These are phyloP conservation scores for Pteropus rufus DNA, from an alignment of 2,797 vertebrate genomes.

Conservation along the genomic window DNA sequence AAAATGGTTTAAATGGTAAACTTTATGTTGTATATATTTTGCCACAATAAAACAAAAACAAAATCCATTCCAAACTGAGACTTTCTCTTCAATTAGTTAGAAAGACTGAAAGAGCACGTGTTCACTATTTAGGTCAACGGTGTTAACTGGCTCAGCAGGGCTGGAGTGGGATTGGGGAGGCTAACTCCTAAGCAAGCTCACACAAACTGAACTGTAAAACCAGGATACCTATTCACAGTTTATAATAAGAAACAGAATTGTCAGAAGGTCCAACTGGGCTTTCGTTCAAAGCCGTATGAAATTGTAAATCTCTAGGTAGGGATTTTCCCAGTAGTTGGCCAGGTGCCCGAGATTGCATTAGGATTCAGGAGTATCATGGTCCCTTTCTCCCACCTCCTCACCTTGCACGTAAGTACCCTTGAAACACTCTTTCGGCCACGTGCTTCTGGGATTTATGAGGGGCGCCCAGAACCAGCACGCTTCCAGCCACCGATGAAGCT, in stretches of 20 bases:
- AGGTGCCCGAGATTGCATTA: not conserved
- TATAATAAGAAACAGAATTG: not conserved
- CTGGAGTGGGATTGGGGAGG: not conserved
- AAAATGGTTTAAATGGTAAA: not conserved
- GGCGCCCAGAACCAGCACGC: accelerated
- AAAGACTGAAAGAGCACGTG: not conserved
- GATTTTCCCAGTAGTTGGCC: not conserved
- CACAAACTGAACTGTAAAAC: not conserved
- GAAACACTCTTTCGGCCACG: not conserved
- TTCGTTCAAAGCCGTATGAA: not conserved
- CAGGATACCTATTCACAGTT: not conserved
- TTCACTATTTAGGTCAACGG: not conserved
- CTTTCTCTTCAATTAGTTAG: not conserved
- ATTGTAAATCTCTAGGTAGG: not conserved
- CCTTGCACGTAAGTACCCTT: not conserved
- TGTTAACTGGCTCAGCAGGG: not conserved
- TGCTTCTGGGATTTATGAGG: not conserved
- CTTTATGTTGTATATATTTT: not conserved
- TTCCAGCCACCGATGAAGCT: not conserved
- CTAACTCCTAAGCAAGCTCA: not conserved
- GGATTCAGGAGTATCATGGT: accelerated
- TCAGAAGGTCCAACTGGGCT: not conserved
- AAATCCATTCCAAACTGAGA: not conserved
- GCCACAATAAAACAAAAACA: not conserved
- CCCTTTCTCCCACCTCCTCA: not conserved